Evolutionary conservation across 2,797 vertebrate genomes (phyloP).

Genomic region (Spheniscus humboldti): DNA sequence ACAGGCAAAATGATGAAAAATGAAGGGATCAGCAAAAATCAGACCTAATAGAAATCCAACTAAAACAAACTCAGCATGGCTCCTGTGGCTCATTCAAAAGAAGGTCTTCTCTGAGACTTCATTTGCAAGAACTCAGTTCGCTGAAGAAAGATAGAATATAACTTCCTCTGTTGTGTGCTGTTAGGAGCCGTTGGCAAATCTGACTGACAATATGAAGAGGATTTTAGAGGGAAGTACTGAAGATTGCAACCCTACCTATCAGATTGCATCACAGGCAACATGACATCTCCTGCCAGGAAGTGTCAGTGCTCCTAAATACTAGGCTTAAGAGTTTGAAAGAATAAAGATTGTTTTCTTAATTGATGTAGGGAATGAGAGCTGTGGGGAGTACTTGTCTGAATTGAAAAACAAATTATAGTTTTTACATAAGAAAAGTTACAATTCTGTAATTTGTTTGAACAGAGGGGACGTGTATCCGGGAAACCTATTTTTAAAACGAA

Average conservation of each 20-base stretch:
- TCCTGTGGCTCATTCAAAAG: slow-evolving; percentile 15
- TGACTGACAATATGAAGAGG: background rate
- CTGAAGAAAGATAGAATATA: background rate
- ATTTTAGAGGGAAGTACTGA: background rate
- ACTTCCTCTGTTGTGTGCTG: background rate
- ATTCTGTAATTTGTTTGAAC: background rate
- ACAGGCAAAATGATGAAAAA: slow-evolving; percentile 28
- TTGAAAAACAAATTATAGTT: background rate
- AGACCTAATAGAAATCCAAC: slow-evolving; percentile 13
- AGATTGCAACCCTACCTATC: background rate
- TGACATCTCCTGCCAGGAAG: background rate
- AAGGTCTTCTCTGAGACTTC: background rate
- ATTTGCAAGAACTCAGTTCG: background rate
- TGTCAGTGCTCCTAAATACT: background rate
- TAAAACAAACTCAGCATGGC: slow-evolving; percentile 41
- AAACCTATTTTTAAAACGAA: background rate
- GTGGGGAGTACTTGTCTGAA: background rate
- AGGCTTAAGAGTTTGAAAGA: background rate
- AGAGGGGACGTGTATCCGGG: fast-evolving
- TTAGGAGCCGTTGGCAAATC: background rate
- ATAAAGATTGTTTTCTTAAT: background rate
- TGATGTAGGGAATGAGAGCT: background rate
- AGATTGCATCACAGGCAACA: background rate
- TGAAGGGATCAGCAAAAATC: slow-evolving; percentile 43
- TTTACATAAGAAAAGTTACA: background rate